These are phyloP conservation scores for Micrasema minimum DNA, from an alignment of 1,140 invertebrate genomes.

Conservation along the genomic window DNA sequence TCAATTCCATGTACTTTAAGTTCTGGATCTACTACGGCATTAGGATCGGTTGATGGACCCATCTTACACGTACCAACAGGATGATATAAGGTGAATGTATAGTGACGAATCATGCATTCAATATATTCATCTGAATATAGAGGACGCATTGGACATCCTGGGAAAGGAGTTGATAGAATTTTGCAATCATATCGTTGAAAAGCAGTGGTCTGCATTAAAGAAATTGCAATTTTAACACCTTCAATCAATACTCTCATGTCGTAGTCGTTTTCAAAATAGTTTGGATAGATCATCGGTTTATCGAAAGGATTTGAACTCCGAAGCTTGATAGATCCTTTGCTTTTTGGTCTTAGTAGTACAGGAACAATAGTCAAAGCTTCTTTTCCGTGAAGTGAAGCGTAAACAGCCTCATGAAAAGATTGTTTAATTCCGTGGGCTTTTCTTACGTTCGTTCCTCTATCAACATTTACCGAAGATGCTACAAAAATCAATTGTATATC, in stretches of 20 bases:
- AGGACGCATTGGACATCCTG: slow-evolving; percentile 78
- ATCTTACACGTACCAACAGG: slow-evolving; percentile 66
- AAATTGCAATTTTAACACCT: slow-evolving; percentile 82
- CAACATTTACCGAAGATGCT: slow-evolving; percentile 82
- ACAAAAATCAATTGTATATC: slow-evolving; percentile 90
- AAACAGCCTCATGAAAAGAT: slow-evolving; percentile 84
- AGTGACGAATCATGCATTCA: slow-evolving; percentile 83
- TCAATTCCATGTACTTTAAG: slow-evolving; percentile 74
- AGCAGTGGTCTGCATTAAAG: slow-evolving; percentile 78
- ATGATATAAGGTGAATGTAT: slow-evolving; percentile 85
- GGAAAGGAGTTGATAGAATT: slow-evolving; percentile 81
- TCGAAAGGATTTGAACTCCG: slow-evolving; percentile 81
- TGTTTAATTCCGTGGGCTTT: slow-evolving; percentile 82
- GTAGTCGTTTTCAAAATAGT: slow-evolving; percentile 85
- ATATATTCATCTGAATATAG: slow-evolving; percentile 86
- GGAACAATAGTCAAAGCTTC: slow-evolving; percentile 89
- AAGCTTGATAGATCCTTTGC: slow-evolving; percentile 81
- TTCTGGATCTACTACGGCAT: slow-evolving; percentile 74
- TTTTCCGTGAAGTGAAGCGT: slow-evolving; percentile 80
- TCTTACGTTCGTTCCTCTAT: slow-evolving; percentile 78
- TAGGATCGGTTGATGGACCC: slow-evolving; percentile 71
- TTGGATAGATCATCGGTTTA: slow-evolving; percentile 88
- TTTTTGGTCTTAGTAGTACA: slow-evolving; percentile 82
- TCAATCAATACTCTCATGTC: slow-evolving; percentile 81
- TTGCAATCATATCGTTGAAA: slow-evolving; percentile 84